These are phyloP conservation scores for Tautogolabrus adspersus DNA, from an alignment of 2,113 vertebrate genomes.

Conservation along the genomic window DNA sequence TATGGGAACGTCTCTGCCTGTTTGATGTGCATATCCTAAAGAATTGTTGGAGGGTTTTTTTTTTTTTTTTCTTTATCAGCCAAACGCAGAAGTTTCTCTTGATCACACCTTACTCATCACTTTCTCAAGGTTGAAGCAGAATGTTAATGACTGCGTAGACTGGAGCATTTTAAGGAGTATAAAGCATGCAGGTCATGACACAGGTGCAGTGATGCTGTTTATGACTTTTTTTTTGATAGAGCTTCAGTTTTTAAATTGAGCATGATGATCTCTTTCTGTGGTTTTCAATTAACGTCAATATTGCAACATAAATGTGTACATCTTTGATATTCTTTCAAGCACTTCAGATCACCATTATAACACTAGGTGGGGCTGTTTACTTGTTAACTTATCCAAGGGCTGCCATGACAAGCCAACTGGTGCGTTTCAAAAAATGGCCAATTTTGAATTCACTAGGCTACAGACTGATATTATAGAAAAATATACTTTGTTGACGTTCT, in stretches of 20 bases:
- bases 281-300: not conserved
- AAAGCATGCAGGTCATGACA: slow-evolving; percentile 8
- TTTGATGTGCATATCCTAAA: slow-evolving; percentile 69
- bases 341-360: slow-evolving; percentile 8
- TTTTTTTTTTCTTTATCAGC: slow-evolving; percentile 47
- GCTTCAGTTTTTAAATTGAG: slow-evolving; percentile 2
- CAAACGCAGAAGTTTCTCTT: slow-evolving; percentile 49
- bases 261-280: not conserved
- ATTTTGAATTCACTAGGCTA: slow-evolving; percentile 11
- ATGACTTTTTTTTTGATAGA: not conserved
- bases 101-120: slow-evolving; percentile 71
- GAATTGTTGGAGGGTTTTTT: slow-evolving; percentile 35
- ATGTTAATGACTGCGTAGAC: slow-evolving; percentile 51
- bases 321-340: not conserved
- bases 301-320: not conserved
- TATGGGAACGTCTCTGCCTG: slow-evolving; percentile 36
- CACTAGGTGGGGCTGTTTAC: slow-evolving; percentile 77
- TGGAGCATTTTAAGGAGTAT: slow-evolving; percentile 32
- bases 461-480: not conserved
- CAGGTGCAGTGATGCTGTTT: slow-evolving; percentile 13
- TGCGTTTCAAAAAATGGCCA: slow-evolving; percentile 12
- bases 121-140: slow-evolving; percentile 75
- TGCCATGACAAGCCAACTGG: slow-evolving; percentile 2
- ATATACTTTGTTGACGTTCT: not conserved
- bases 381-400: slow-evolving; percentile 11